Base-by-base conservation (phyloP, 2,797 vertebrate species). In the Acanthurus leucopareius region DNA sequence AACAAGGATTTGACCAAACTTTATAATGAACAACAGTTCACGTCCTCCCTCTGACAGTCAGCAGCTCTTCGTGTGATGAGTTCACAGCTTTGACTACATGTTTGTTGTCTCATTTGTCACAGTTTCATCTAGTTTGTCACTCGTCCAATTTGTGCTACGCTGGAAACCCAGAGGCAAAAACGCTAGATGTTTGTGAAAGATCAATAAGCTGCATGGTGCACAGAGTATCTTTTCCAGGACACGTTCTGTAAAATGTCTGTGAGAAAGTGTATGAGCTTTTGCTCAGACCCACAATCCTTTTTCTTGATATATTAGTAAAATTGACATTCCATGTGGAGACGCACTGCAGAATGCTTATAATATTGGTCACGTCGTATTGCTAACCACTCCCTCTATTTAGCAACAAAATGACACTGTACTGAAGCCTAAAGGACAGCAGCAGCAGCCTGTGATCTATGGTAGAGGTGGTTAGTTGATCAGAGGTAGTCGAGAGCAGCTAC, bases 41-140 rank as follows among this genome's bases (percentile, higher is more conserved):
- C 13, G 25, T 74, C 9, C 19, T 20, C 15, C 22, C 17, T 13
- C 48, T 28, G 17, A 28, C 47, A 65, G 54, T 82, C 48, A 51
- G 17, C 20, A 56, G 17, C 51, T 62, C 44, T 22, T 28, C 11
- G 7, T 62, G 63, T 47, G 38, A 78, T 67, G 52, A 64, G 58
- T 51, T 70, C 38, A 32, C 7, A 2, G 54, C 47, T 71, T 68
- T 64, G 49, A 77, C 52, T 70, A 28, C 6, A 28, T 40, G 48
- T 64, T 22, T 42, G 28, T 48, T 28, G 25, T 56, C 59, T 69
- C 40, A 63, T 81, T 63, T 62, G 56, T 67, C 70, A 58, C 15
- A 20, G 53, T n/a, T 68, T 74, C 45, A 45, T 65, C 25, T 25
- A 2, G 35, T 58, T 66, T 51, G 40, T 69, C 61, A 66, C 15